phyloP scores from a whole-genome alignment of 2,888 invertebrate genomes.

The Drosophila anomalata region DNA sequence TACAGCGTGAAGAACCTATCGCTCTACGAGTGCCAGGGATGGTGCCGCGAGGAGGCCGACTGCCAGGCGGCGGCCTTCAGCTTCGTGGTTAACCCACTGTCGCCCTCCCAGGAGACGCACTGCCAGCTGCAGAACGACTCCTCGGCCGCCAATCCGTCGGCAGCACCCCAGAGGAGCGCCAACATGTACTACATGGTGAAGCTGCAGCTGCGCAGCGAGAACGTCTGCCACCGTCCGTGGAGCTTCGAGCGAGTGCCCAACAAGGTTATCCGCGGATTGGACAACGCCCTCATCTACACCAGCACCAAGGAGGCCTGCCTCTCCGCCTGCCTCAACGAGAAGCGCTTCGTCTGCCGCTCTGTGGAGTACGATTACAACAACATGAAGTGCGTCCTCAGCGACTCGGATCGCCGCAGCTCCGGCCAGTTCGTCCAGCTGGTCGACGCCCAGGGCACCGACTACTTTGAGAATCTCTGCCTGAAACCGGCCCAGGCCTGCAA shows the following conservation, averaged over 20 bases:
- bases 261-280: constrained; percentile 94
- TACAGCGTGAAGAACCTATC: constrained; percentile 96
- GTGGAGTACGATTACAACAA: constrained; percentile 97
- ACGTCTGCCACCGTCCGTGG: constrained; percentile 96
- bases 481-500: constrained; percentile 95
- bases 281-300: constrained; percentile 96
- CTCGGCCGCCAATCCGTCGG: constrained; percentile 94
- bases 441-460: constrained; percentile 91
- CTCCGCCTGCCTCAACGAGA: constrained; percentile 96
- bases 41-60: constrained; percentile 96
- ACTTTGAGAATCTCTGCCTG: constrained; percentile 95
- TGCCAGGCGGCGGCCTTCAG: constrained; percentile 97
- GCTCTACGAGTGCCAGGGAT: constrained; percentile 96
- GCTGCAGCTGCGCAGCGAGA: constrained; percentile 92
- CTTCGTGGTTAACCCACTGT: constrained; percentile 95
- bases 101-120: constrained; percentile 95
- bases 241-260: constrained; percentile 96
- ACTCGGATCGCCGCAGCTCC: constrained; percentile 94
- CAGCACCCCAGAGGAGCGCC: constrained; percentile 92
- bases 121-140: constrained; percentile 97
- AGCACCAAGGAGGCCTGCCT: constrained; percentile 97
- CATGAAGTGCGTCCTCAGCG: constrained; percentile 95
- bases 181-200: constrained; percentile 98
- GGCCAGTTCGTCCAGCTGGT: constrained; percentile 95
- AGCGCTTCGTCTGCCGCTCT: constrained; percentile 95